These are phyloP conservation scores for Podocnemis expansa DNA, from an alignment of 2,113 vertebrate genomes.

Conservation along the genomic window DNA sequence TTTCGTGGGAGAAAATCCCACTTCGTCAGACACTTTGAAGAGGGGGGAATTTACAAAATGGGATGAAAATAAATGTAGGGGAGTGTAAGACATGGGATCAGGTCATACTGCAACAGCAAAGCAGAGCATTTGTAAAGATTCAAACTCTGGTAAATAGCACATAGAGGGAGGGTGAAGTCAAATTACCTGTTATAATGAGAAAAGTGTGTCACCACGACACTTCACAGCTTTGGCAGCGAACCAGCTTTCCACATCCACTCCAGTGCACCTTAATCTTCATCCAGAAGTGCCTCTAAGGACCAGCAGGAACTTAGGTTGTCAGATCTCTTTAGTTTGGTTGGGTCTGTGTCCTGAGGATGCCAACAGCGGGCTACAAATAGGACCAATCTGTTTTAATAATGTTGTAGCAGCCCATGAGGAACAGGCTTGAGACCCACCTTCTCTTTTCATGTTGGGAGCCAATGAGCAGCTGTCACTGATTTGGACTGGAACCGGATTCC, in stretches of 20 bases:
- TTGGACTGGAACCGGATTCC: neutral
- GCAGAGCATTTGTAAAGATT: too few relatives aligned
- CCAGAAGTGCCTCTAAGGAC: neutral
- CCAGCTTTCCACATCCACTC: neutral
- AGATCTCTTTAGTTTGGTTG: neutral
- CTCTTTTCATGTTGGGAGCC: neutral
- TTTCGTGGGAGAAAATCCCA: too few relatives aligned
- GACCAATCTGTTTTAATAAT: neutral
- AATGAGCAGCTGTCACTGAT: neutral
- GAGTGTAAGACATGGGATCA: too few relatives aligned
- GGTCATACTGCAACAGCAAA: too few relatives aligned
- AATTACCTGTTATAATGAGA: too few relatives aligned
- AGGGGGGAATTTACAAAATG: too few relatives aligned
- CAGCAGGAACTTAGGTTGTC: neutral
- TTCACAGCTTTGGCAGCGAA: neutral
- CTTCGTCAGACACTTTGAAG: too few relatives aligned
- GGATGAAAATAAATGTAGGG: too few relatives aligned
- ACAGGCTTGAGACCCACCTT: neutral
- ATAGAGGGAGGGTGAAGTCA: too few relatives aligned
- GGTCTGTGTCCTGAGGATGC: neutral
- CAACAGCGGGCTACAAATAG: neutral
- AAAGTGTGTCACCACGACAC: neutral
- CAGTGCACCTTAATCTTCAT: neutral
- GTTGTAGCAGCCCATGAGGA: neutral
- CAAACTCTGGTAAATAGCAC: too few relatives aligned